A percentile compares a stretch with the other conserved stretches of the same genome.
Conservation (phyloP, 2,113 vertebrate species). For the Paralichthys olivaceus region DNA sequence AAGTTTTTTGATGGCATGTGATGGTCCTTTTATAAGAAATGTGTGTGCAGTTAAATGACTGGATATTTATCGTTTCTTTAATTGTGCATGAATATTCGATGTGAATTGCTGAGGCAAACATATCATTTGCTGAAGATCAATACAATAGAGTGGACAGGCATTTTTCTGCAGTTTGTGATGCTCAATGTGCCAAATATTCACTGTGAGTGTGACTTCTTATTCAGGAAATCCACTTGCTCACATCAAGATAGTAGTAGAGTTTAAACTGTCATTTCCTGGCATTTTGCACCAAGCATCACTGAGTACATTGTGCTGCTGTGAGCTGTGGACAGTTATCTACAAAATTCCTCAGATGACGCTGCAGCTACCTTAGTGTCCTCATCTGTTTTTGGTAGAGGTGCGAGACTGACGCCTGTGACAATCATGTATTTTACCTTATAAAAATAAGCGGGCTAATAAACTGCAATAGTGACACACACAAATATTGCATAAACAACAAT, state of each 20-base stretch:
- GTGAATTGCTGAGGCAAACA: too few relatives aligned
- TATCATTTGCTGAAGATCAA: too few relatives aligned
- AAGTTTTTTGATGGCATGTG: not conserved
- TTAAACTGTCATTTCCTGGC: not conserved
- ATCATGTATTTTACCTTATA: not conserved
- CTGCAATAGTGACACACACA: not conserved
- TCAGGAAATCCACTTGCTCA: not conserved
- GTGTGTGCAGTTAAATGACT: too few relatives aligned
- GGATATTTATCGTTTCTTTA: not conserved
- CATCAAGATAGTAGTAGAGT: not conserved
- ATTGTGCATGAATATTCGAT: too few relatives aligned
- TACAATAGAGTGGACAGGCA: not conserved
- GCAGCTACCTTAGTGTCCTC: not conserved
- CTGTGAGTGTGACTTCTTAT: not conserved
- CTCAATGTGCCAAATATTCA: not conserved
- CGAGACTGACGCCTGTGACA: constrained; percentile 8
- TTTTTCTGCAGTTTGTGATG: not conserved
- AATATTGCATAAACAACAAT: constrained; percentile 40
- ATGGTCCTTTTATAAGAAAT: too few relatives aligned
- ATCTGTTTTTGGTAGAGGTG: not conserved
- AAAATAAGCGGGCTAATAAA: constrained; percentile 17
- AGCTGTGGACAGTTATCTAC: not conserved
- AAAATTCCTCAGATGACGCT: not conserved
- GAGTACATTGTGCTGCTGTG: not conserved
- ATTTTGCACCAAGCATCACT: not conserved